Conservation (phyloP, 1,140 invertebrate species). For the Drosophila jambulina region DNA sequence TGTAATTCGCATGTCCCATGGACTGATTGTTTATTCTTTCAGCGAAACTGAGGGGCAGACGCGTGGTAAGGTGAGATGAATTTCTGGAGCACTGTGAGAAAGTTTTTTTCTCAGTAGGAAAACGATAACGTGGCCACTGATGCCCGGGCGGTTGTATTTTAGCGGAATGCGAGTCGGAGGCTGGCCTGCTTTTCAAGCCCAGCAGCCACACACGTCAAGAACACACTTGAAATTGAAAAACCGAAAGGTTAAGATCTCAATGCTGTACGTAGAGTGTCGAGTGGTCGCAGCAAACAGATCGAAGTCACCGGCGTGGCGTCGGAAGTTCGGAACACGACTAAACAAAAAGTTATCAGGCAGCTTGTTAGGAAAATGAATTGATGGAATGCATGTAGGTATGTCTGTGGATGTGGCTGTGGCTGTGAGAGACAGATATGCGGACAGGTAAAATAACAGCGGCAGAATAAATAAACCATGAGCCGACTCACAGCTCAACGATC, state of each 20-base stretch:
- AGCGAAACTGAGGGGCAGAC: not conserved
- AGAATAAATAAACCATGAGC: constrained; percentile 41
- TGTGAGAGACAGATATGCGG: constrained; percentile 14
- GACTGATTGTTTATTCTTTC: constrained; percentile 5
- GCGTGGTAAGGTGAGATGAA: not conserved
- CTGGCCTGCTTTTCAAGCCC: not conserved
- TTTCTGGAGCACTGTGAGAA: constrained; percentile 27
- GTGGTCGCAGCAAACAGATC: not conserved
- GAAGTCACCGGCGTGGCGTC: constrained; percentile 47
- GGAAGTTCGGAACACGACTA: constrained; percentile 59
- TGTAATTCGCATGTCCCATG: not conserved
- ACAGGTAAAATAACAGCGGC: constrained; percentile 54
- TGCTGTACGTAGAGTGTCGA: not conserved
- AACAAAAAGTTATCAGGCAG: constrained; percentile 53
- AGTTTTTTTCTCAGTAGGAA: constrained; percentile 40
- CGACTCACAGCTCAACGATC: constrained; percentile 55
- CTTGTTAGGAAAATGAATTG: constrained; percentile 52
- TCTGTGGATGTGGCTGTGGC: not conserved
- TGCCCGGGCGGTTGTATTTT: constrained; percentile 12
- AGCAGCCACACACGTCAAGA: constrained; percentile 5
- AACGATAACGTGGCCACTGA: constrained; percentile 66
- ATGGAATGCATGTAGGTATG: constrained; percentile 36
- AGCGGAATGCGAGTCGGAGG: not conserved
- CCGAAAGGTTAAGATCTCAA: constrained; percentile 1
- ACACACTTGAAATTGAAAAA: not conserved